Base-by-base conservation (phyloP, 2,797 vertebrate genomes). In the Pipistrellus nathusii region DNA sequence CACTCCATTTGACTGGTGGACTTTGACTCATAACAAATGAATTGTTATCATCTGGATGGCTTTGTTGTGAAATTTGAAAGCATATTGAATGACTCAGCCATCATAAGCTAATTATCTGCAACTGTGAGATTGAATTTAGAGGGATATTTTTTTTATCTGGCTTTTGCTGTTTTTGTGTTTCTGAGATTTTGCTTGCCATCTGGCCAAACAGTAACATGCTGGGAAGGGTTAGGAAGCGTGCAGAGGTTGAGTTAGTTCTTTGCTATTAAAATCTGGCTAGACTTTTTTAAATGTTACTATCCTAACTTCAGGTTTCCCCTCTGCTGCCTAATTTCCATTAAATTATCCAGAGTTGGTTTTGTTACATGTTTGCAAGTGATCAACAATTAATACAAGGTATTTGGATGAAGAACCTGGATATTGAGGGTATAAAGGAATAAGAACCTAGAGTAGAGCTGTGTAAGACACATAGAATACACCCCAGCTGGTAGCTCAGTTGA, bases 41-140 rank as follows among this genome's bases (percentile, higher is more conserved):
- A 73, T 83, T 83, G 53, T 72, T 75, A 85, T 95, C 87, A 51
- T 93, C 86, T 93, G 51, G 64, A 85, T 94, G 87, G 53, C 59
- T 96, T 94, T 94, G 69, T 89, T 92, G 91, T 95, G 87, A 96
- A 93, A 90, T 91, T 32, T 89, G 73, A 95, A 90, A 94, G 89
- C 85, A 21, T 83, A 68, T 64, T 55, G 87, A 96, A 88, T 85
- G 90, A 92, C 55, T 95, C 83, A 89, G 85, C 25, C 73, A 82
- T 91, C 81, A 94, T 95, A 91, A 94, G 32, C 93, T 96, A 96
- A 96, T 97, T 96, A 95, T 88, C 81, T 93, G 32, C 81, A 85
- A 96, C 69, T 73, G 84, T 95, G 93, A 53, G 94, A 78, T 71
- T 85, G 93, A 93, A 89, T 96, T 90, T 82, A 91, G 80, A 91